Evolutionary conservation across 2,888 invertebrate genomes (phyloP), one percentile per base, ranked within the genome.

Genomic region (Macaria notata): DNA sequence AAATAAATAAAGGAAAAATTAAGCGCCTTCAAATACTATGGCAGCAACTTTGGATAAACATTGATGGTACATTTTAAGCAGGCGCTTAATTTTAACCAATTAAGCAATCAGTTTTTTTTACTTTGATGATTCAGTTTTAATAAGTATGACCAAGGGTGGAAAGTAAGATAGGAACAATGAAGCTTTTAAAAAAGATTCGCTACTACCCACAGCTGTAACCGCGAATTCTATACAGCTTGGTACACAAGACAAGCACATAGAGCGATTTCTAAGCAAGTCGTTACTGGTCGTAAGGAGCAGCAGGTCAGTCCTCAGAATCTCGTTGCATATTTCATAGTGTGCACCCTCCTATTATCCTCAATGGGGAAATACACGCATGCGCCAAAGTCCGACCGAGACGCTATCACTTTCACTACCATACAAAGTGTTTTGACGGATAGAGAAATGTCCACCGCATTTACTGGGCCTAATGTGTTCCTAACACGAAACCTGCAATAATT

Each of bases 391-490:
- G 74, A 87, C 88, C 89, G 90, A 84, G 77, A 83, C 81, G 47
- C 39, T 19, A 41, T 55, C 78, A 83, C 84, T 85, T 85, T 86
- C 84, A 82, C 81, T 59, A 19, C 77, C 75, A 76, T 77, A 80
- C 76, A 74, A 78, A 78, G 79, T 89, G 86, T 89, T 88, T 87
- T 90, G 87, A 88, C 87, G 82, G 83, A 75, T 75, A 74, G 68
- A 70, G 73, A 78, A 83, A 86, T 84, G 83, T 82, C 75, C 79
- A 78, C 75, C 65, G 72, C 69, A 72, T 76, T 78, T 78, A 66
- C 67, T 70, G 69, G 73, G 75, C 75, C 73, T 89, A 88, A 90
- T 89, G 90, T 84, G 84, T 79, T 87, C 84, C 84, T 88, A 88
- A 85, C 90, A 89, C 86, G 90, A 86, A 85, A 86, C 75, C 63